Percentiles rank a stretch among this genome's conserved stretches.
These are phyloP conservation scores for Enteromius trimaculatus DNA, from an alignment of 2,797 vertebrate species.

Conservation along the genomic window DNA sequence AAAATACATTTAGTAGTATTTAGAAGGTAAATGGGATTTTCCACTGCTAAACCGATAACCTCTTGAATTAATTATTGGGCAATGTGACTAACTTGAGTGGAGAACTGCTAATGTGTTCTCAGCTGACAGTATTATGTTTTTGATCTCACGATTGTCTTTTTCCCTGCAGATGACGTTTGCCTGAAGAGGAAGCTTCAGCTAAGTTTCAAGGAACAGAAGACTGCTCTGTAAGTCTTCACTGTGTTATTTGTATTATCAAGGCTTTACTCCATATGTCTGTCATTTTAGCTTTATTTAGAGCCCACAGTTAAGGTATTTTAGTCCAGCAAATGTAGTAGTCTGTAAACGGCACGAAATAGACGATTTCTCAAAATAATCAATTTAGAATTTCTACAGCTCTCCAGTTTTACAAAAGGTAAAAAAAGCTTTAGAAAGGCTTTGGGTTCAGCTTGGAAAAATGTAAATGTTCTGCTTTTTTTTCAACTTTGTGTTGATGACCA, in stretches of 20 bases:
- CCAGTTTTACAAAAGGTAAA: background rate
- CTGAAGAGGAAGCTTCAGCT: conserved; percentile 42
- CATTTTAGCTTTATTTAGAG: conserved; percentile 39
- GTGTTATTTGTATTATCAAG: conserved; percentile 47
- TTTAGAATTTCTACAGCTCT: background rate
- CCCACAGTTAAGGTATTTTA: background rate
- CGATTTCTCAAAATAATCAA: background rate
- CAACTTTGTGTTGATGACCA: background rate
- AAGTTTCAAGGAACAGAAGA: conserved; percentile 71
- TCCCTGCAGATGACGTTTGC: conserved; percentile 32
- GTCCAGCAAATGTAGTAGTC: background rate
- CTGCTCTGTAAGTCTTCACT: conserved; percentile 75
- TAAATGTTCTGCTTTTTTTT: background rate
- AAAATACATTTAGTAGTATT: background rate
- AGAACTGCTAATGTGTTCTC: background rate
- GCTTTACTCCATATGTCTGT: conserved; percentile 57
- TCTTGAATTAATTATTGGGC: background rate
- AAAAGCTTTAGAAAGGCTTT: background rate
- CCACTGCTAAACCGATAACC: background rate
- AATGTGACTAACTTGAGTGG: background rate
- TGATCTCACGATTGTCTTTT: conserved; percentile 15
- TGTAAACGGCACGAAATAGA: background rate
- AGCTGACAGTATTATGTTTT: conserved; percentile 2
- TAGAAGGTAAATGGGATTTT: background rate
- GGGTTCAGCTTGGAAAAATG: background rate